phyloP scores from a whole-genome alignment of 2,888 invertebrate species.

The Brachyptera risi region DNA sequence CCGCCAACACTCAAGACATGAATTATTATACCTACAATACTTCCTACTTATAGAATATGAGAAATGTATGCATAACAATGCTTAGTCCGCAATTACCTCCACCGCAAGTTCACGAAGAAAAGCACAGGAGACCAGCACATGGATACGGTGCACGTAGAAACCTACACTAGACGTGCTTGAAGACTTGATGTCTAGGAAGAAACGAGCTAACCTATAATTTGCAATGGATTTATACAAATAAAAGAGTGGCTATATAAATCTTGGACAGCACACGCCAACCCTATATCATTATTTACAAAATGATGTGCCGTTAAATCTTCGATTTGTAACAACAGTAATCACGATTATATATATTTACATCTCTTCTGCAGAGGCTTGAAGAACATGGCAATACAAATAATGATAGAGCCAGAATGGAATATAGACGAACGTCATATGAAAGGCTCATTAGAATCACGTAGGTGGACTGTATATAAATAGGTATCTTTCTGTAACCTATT shows the following conservation, averaged over 20 bases:
- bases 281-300: slow-evolving; percentile 19
- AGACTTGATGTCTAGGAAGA: neutral
- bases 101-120: too few species aligned
- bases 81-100: too few species aligned
- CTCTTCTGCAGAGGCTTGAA: slow-evolving; percentile 1
- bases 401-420: neutral
- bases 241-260: slow-evolving; percentile 8
- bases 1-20: too few species aligned
- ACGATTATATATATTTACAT: slow-evolving; percentile 2
- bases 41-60: too few species aligned
- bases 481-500: too few species aligned
- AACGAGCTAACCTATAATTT: slow-evolving; percentile 3
- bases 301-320: slow-evolving; percentile 3
- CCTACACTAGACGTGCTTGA: neutral
- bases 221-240: slow-evolving; percentile 5
- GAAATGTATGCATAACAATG: too few species aligned
- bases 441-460: too few species aligned
- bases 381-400: neutral
- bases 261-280: slow-evolving; percentile 3
- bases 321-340: slow-evolving; percentile 11
- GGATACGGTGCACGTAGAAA: neutral
- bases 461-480: too few species aligned
- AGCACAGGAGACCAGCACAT: neutral
- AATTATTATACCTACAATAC: too few species aligned
- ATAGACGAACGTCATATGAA: neutral